These are phyloP conservation scores for Pseudomyrmex cubaensis DNA, from an alignment of 1,140 invertebrate species.

Conservation along the genomic window DNA sequence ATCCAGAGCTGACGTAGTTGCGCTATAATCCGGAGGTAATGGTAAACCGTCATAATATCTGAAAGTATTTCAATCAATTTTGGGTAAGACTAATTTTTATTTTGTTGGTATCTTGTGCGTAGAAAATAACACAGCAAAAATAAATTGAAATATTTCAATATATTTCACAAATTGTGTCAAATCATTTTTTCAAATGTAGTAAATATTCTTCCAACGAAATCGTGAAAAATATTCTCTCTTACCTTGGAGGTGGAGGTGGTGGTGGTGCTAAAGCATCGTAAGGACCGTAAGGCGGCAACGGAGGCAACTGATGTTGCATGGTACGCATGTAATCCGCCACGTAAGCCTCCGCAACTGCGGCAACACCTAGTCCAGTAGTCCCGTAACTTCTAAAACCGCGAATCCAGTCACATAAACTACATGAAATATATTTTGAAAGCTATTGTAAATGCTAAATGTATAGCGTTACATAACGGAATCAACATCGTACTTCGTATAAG, in stretches of 20 bases:
- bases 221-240: not conserved
- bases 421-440: not conserved
- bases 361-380: constrained; percentile 81
- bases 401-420: not conserved
- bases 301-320: constrained; percentile 92
- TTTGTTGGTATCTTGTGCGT: not conserved
- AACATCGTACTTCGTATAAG: constrained; percentile 79
- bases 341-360: constrained; percentile 91
- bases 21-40: constrained; percentile 87
- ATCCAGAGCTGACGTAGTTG: constrained; percentile 87
- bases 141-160: not conserved
- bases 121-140: too few relatives aligned
- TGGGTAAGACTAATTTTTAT: too few relatives aligned
- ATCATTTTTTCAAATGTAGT: not conserved
- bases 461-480: not conserved
- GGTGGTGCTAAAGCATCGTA: constrained; percentile 90
- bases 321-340: constrained; percentile 92
- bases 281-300: constrained; percentile 88
- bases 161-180: not conserved
- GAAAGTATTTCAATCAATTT: not conserved
- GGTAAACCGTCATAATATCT: constrained; percentile 92
- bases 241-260: constrained; percentile 87
- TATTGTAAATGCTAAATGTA: not conserved
- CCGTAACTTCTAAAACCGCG: constrained; percentile 78
- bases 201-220: not conserved